These are phyloP conservation scores for Dendrolimus kikuchii DNA, from an alignment of 1,140 invertebrate genomes.

Conservation along the genomic window DNA sequence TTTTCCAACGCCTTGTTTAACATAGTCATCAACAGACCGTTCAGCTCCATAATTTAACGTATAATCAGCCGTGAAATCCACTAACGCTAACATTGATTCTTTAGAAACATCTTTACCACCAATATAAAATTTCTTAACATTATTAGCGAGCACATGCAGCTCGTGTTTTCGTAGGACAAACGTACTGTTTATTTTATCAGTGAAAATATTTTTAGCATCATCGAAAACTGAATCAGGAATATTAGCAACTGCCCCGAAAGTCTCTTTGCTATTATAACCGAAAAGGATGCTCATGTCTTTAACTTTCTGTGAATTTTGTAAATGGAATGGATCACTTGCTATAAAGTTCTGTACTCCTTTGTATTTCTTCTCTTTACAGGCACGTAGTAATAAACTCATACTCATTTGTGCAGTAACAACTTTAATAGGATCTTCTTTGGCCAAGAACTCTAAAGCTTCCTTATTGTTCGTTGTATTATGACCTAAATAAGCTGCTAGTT, in stretches of 20 bases:
- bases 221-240: slow-evolving; percentile 8
- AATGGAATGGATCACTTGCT: slow-evolving; percentile 10
- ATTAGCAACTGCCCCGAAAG: slow-evolving; percentile 10
- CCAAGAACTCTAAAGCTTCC: slow-evolving; percentile 16
- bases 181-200: slow-evolving; percentile 11
- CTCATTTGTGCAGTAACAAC: slow-evolving; percentile 14
- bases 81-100: slow-evolving; percentile 14
- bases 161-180: slow-evolving; percentile 13
- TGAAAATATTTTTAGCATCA: slow-evolving; percentile 9
- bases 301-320: slow-evolving; percentile 9
- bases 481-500: slow-evolving; percentile 13
- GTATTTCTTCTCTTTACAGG: slow-evolving; percentile 19
- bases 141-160: slow-evolving; percentile 7
- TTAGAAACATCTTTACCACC: slow-evolving; percentile 11
- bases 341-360: slow-evolving; percentile 14
- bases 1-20: slow-evolving; percentile 9
- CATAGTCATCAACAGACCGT: slow-evolving; percentile 12
- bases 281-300: slow-evolving; percentile 15
- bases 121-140: slow-evolving; percentile 18
- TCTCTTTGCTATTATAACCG: slow-evolving; percentile 25
- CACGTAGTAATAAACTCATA: slow-evolving; percentile 9
- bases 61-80: slow-evolving; percentile 20
- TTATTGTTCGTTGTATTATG: slow-evolving; percentile 2
- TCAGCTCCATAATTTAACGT: slow-evolving; percentile 17
- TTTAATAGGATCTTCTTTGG: slow-evolving; percentile 10